Percentiles rank a stretch among this genome's conserved stretches.
phyloP scores from a whole-genome alignment of 2,888 invertebrate genomes.

The Candidula unifasciata region DNA sequence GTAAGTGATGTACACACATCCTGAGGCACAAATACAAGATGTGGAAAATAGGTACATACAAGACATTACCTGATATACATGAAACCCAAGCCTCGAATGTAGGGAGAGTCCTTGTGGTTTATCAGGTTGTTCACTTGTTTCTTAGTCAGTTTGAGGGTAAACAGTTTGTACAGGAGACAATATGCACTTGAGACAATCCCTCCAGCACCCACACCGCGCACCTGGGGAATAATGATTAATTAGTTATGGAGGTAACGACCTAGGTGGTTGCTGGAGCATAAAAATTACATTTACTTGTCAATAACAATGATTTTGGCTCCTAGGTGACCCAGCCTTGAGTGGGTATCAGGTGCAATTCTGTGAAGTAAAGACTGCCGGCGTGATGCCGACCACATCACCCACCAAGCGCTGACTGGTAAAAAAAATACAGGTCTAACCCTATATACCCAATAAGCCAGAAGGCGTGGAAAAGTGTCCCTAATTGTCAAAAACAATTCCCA shows the following conservation, averaged over 20 bases:
- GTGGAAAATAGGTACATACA: not conserved
- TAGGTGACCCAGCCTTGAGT: no score
- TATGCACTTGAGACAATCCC: conserved; percentile 99
- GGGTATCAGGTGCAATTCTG: no score
- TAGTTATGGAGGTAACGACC: not conserved
- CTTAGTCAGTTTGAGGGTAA: conserved; percentile 95
- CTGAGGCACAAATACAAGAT: not conserved
- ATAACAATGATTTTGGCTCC: no score
- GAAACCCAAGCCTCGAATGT: conserved; percentile 95
- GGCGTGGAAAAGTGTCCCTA: no score
- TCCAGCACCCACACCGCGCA: conserved; percentile 98
- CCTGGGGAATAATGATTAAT: conserved; percentile 80
- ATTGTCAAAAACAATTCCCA: no score
- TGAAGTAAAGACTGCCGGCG: no score
- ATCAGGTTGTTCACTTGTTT: conserved; percentile 97
- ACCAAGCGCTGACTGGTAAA: no score
- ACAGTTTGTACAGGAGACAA: conserved; percentile 98
- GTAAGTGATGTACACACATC: not conserved
- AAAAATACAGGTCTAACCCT: no score
- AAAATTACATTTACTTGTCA: no score
- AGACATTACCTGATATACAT: conserved; percentile 84
- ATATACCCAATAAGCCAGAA: no score
- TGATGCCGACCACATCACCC: no score
- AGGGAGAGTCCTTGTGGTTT: conserved; percentile 96
- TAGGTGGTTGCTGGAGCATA: not conserved